Evolutionary conservation across 1,140 invertebrate species (phyloP).

Genomic region (Drosophila bocqueti): DNA sequence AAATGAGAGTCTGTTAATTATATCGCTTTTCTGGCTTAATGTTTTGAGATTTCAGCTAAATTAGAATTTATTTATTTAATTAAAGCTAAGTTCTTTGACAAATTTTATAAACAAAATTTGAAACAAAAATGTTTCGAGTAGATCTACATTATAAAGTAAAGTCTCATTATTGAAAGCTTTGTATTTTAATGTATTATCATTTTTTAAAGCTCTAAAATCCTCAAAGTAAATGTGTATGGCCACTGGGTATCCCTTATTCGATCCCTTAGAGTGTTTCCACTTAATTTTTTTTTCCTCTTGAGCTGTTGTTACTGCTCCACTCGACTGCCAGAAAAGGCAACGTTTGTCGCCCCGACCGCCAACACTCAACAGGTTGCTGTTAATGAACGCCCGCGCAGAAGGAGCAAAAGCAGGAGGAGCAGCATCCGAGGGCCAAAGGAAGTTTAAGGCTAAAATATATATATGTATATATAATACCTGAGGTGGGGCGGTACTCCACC

Average conservation of each 20-base stretch:
- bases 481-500: conserved; percentile 21
- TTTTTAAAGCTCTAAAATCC: not conserved
- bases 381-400: conserved; percentile 79
- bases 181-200: too few relatives aligned
- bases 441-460: conserved; percentile 2
- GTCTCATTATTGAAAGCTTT: not conserved
- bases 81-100: not conserved
- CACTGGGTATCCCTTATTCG: conserved; percentile 1
- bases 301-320: conserved; percentile 2
- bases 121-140: not conserved
- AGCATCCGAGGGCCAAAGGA: conserved; percentile 6
- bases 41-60: not conserved
- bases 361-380: conserved; percentile 80
- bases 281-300: conserved; percentile 14
- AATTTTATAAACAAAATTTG: not conserved
- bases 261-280: fast-evolving
- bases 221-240: not conserved
- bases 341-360: conserved; percentile 72
- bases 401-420: conserved; percentile 4
- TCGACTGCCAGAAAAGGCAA: conserved; percentile 69
- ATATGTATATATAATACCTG: not conserved
- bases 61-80: not conserved
- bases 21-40: too few relatives aligned
- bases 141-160: not conserved
- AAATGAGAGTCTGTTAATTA: too few relatives aligned